These are phyloP conservation scores for Psittacara wagleri DNA, from an alignment of 2,113 vertebrate genomes.

Conservation along the genomic window DNA sequence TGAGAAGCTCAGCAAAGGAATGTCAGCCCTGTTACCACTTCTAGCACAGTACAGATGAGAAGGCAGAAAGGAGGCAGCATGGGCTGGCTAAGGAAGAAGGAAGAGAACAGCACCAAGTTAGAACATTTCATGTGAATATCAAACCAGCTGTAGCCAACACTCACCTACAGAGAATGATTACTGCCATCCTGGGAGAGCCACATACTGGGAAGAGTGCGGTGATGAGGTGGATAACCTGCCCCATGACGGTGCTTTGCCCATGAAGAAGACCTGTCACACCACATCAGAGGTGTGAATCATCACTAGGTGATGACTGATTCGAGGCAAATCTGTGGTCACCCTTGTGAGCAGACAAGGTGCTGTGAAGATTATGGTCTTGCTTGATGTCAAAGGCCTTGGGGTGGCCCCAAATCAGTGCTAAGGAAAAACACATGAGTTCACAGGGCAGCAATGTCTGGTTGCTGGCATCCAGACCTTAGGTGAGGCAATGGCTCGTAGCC, in stretches of 20 bases:
- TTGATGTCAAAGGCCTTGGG: not conserved
- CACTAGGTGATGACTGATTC: rapidly evolving
- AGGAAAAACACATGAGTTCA: not conserved
- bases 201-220: not conserved
- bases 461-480: not conserved
- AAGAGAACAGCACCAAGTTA: not conserved
- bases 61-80: not conserved
- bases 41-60: not conserved
- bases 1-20: not conserved
- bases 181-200: not conserved
- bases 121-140: not conserved
- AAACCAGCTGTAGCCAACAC: not conserved
- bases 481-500: not conserved
- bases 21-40: not conserved
- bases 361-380: not conserved
- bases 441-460: rapidly evolving
- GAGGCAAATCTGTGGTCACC: not conserved
- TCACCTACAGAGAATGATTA: not conserved
- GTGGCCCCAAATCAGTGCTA: not conserved
- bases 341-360: rapidly evolving
- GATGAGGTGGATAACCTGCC: not conserved
- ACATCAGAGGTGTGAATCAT: not conserved
- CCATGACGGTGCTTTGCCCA: rapidly evolving
- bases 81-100: not conserved
- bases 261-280: not conserved